phyloP scores from a whole-genome alignment of 1,140 invertebrate species.

The Drosophila mauritiana region DNA sequence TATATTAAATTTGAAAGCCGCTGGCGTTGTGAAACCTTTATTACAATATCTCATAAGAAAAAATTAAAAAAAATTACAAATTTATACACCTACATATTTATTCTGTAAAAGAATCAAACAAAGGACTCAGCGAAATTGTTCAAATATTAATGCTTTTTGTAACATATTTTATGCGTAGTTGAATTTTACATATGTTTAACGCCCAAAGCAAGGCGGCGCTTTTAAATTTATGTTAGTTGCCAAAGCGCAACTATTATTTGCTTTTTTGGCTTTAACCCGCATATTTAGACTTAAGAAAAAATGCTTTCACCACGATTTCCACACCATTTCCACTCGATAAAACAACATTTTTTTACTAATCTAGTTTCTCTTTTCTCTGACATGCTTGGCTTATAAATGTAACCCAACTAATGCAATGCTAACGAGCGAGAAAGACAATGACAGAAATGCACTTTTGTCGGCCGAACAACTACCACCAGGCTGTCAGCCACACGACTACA shows the following conservation, averaged over 20 bases:
- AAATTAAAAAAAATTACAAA: not conserved
- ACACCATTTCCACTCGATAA: conserved; percentile 24
- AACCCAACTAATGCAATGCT: conserved; percentile 77
- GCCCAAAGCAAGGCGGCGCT: conserved; percentile 24
- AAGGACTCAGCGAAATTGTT: conserved; percentile 27
- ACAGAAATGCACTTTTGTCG: conserved; percentile 16
- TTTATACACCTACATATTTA: not conserved
- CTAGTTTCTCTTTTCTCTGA: conserved; percentile 84
- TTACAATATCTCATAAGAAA: conserved; percentile 43
- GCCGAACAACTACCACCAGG: conserved; percentile 11
- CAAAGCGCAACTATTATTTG: conserved; percentile 1
- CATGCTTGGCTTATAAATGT: conserved; percentile 81
- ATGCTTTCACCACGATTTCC: conserved; percentile 29
- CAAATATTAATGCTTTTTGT: conserved; percentile 51
- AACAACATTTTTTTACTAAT: conserved; percentile 81
- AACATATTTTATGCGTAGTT: conserved; percentile 30
- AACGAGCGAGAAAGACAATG: conserved; percentile 56
- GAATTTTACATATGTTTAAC: conserved; percentile 2
- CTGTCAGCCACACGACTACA: conserved; percentile 2
- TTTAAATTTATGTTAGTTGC: conserved; percentile 46
- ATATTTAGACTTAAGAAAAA: conserved; percentile 39
- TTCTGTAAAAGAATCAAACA: conserved; percentile 12
- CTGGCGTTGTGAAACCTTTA: conserved; percentile 36
- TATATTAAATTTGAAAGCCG: conserved; percentile 58
- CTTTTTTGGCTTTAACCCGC: not conserved